Percentiles rank a stretch among this genome's conserved stretches.
Conservation (phyloP, 2,888 invertebrate genomes). For the Campoplex capitator region DNA sequence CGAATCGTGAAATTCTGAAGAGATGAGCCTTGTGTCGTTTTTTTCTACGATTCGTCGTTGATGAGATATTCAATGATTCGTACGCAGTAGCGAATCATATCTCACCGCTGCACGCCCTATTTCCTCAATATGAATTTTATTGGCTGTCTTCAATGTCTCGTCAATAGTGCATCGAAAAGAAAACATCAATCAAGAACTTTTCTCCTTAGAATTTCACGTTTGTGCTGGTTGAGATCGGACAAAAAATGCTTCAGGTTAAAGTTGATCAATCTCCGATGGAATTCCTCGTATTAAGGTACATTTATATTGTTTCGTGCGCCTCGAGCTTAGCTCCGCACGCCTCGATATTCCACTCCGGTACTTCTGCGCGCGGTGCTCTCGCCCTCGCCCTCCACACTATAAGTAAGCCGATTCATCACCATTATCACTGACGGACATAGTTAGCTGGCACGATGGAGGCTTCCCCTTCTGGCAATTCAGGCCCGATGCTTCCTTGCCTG, state of each 20-base stretch:
- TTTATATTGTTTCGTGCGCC: conserved; percentile 48
- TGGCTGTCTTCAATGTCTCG: no score
- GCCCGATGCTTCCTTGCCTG: conserved; percentile 37
- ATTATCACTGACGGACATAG: conserved; percentile 80
- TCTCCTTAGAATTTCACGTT: not conserved
- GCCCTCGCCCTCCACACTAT: conserved; percentile 59
- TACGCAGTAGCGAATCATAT: no score
- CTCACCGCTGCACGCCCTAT: no score
- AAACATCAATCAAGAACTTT: no score
- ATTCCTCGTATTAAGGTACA: conserved; percentile 14
- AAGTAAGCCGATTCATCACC: conserved; percentile 81
- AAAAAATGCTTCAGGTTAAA: not conserved
- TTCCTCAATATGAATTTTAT: no score
- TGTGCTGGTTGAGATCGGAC: not conserved
- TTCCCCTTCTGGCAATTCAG: conserved; percentile 71
- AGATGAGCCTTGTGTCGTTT: not conserved
- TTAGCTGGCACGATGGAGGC: conserved; percentile 75
- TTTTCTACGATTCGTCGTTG: no score
- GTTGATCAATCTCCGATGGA: conserved; percentile 15
- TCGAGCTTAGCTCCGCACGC: conserved; percentile 60
- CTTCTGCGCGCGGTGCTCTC: conserved; percentile 39
- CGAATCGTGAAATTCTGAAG: not conserved
- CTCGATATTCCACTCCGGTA: conserved; percentile 65
- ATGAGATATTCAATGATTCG: no score
- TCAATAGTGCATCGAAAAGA: no score